Base-by-base conservation (phyloP, 1,140 invertebrate species). In the Panagrolaimus sp. region DNA sequence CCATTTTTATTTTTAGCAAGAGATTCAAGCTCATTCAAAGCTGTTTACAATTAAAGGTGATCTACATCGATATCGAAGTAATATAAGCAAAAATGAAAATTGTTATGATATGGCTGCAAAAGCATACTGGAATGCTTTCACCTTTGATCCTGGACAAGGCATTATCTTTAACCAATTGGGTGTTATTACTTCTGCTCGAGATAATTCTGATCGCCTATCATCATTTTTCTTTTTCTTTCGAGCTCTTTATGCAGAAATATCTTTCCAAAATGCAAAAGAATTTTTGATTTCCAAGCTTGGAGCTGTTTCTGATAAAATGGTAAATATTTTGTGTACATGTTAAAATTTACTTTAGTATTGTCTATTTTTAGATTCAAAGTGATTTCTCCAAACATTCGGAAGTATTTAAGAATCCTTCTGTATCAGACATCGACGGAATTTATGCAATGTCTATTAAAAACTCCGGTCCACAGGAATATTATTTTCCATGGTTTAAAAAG, bases 91-190 rank as follows among this genome's bases (percentile, higher is more conserved):
- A 21, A 21, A 21, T 58, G 52, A 58, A 5, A 10, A 21, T n/a
- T 38, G 7, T 7, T 5, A 26, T 21, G 21, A 26, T 21, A 24
- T n/a, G 5, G 52, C 28, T 4, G 12, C 17, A 14, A 58, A 58
- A 28, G 15, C 52, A 2, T 58, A 58, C 8, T 58, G 15, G 17
- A 58, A n/a, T 12, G 52, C 52, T 2, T 58, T 58, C 17, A 1
- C 52, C 1, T 6, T 58, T 21, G 21, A 58, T 5, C 52, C 52
- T 10, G 52, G 28, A 21, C 52, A 58, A 12, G 52, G 52, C 0
- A 58, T 58, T 21, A 58, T 58, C 52, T 26, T 58, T 21, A 58
- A 58, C 8, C 52, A 58, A 28, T 28, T 58, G 21, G 52, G 21
- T 21, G 52, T 58, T 8, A 28, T 58, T n/a, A 4, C 52, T 21